Conservation (phyloP, 2,113 vertebrate species). For the Antigone vipio region DNA sequence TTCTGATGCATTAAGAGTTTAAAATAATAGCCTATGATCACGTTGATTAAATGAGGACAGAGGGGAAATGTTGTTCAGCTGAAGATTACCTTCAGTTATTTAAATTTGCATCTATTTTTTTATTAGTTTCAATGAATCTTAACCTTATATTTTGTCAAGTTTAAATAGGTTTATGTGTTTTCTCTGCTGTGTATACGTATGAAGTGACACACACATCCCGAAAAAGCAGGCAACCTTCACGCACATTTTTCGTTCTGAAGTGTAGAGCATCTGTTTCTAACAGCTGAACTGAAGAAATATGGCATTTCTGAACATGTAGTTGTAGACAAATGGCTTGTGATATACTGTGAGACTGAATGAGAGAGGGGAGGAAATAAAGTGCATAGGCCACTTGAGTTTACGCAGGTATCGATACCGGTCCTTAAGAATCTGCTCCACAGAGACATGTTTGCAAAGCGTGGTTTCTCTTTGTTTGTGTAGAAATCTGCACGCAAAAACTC, state of each 20-base stretch:
- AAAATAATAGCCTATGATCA: not conserved
- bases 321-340: not conserved
- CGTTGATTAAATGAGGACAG: not conserved
- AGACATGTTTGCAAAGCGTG: not conserved
- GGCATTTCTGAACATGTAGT: not conserved
- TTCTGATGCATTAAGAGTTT: not conserved
- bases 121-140: not conserved
- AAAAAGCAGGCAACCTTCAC: not conserved
- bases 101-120: not conserved
- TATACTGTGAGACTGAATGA: not conserved
- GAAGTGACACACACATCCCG: not conserved
- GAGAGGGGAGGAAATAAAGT: not conserved
- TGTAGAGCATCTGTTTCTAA: not conserved
- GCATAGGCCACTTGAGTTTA: not conserved
- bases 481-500: not conserved
- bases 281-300: not conserved
- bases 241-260: not conserved
- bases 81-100: not conserved
- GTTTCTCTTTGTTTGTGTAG: not conserved
- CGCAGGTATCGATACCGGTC: not conserved
- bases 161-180: not conserved
- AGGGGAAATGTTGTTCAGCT: not conserved
- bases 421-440: not conserved
- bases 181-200: not conserved
- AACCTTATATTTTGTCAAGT: not conserved